Evolutionary conservation across 2,888 invertebrate species (phyloP), one percentile per base, ranked within the genome.

Genomic region (Teinopalpus imperialis): DNA sequence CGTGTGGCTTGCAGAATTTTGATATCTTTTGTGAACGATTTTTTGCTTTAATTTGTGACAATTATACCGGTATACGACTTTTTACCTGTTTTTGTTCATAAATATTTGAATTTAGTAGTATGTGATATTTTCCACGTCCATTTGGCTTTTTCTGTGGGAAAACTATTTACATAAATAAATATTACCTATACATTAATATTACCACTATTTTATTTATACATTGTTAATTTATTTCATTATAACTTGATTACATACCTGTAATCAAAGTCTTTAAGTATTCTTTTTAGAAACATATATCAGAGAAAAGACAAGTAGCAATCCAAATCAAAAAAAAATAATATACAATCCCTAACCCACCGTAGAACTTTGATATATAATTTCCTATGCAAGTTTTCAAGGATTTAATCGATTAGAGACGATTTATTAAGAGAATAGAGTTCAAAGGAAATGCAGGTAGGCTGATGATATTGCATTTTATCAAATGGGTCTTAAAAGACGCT

Each of bases 11-110:
- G 87, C 88, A 86, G 86, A 81, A 82, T 88, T 82, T 85, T 85
- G 87, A 87, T 87, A 86, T 74, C 86, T 79, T 82, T 87, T 86
- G 85, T 86, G 71, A 66, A 64, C 57, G 13, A 49, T 73, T 87
- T 88, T 88, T 88, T 88, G 87, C 86, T 71, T 87, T 82, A 87
- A 88, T 88, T 88, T 88, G 88, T 88, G 88, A 87, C 87, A 88
- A 87, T 87, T 88, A 88, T 87, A 87, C 74, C 87, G 85, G 87
- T 86, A 85, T 83, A 86, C 87, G 82, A 87, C 87, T 87, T 88
- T 87, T 88, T 88, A 87, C 87, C 88, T 88, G 55, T 68, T 80
- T 81, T 86, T 82, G 71, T 61, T 53, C 57, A 32, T 37, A 21
- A 26, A 50, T 61, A 62, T 66, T 63, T 56, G 59, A 67, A 77